A percentile compares a stretch with the other conserved stretches of the same genome.
Conservation (phyloP, 2,888 invertebrate species). For the Caenorhabditis becei region DNA sequence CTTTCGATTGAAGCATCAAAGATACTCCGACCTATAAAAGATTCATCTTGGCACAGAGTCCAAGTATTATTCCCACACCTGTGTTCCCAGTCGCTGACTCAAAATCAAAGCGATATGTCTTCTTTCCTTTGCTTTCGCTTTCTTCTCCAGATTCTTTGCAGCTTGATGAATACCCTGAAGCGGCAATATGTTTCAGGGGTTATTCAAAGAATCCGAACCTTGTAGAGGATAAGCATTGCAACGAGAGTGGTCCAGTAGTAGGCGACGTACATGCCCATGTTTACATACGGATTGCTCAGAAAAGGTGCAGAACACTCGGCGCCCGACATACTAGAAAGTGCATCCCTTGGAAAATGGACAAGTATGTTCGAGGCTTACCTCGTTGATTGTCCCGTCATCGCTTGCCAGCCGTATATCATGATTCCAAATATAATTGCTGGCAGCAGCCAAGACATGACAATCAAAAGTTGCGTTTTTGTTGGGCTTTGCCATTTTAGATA, state of each 20-base stretch:
- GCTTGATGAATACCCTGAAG: conserved; percentile 80
- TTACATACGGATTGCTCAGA: conserved; percentile 80
- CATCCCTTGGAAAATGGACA: background rate
- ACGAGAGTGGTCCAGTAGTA: conserved; percentile 81
- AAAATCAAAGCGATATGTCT: conserved; percentile 79
- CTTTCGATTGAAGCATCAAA: conserved; percentile 78
- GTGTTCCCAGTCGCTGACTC: conserved; percentile 80
- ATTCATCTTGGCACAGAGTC: conserved; percentile 26
- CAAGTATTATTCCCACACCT: conserved; percentile 65
- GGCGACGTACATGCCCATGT: conserved; percentile 81
- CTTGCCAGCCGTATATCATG: conserved; percentile 81
- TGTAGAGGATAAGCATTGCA: conserved; percentile 81
- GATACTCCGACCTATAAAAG: conserved; percentile 78
- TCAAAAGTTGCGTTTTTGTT: conserved; percentile 85
- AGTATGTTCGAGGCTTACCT: conserved; percentile 31
- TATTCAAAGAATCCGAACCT: conserved; percentile 59
- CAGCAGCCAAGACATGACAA: conserved; percentile 80
- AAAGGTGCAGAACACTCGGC: conserved; percentile 81
- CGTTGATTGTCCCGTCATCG: conserved; percentile 72
- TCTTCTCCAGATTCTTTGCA: conserved; percentile 80
- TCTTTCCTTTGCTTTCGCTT: conserved; percentile 80
- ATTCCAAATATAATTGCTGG: conserved; percentile 80
- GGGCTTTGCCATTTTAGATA: conserved; percentile 85
- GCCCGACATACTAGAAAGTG: conserved; percentile 69
- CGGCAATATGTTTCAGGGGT: background rate